These are phyloP conservation scores for Muntiacus reevesi DNA, from an alignment of 2,113 vertebrate genomes.

Conservation along the genomic window DNA sequence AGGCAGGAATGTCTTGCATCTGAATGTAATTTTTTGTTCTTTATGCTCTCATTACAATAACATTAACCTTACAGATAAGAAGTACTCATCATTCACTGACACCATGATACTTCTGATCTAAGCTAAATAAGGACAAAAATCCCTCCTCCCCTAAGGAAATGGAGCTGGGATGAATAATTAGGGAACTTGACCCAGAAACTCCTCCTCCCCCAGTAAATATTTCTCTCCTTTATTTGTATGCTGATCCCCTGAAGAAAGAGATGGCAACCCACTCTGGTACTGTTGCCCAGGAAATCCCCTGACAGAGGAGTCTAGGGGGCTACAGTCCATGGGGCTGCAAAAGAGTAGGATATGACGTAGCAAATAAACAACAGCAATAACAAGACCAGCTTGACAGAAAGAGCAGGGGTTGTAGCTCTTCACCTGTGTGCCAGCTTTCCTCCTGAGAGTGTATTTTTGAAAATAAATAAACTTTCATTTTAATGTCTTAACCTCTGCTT, in stretches of 20 bases:
- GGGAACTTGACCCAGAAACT: not conserved
- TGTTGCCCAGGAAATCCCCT: not conserved
- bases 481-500: not conserved
- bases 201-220: not conserved
- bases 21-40: not conserved
- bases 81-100: not conserved
- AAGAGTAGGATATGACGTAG: not conserved
- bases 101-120: not conserved
- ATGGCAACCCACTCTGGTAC: not conserved
- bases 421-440: not conserved
- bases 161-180: not conserved
- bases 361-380: not conserved
- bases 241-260: not conserved
- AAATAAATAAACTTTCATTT: not conserved
- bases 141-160: not conserved
- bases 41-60: not conserved
- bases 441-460: not conserved
- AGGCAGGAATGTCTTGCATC: not conserved
- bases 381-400: not conserved
- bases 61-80: not conserved
- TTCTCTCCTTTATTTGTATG: not conserved
- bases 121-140: not conserved
- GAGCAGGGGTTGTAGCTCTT: not conserved
- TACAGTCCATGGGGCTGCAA: not conserved
- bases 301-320: not conserved